Percentiles rank a stretch among this genome's conserved stretches.
These are phyloP conservation scores for Andrena cerasifolii DNA, from an alignment of 1,140 invertebrate genomes.

Conservation along the genomic window DNA sequence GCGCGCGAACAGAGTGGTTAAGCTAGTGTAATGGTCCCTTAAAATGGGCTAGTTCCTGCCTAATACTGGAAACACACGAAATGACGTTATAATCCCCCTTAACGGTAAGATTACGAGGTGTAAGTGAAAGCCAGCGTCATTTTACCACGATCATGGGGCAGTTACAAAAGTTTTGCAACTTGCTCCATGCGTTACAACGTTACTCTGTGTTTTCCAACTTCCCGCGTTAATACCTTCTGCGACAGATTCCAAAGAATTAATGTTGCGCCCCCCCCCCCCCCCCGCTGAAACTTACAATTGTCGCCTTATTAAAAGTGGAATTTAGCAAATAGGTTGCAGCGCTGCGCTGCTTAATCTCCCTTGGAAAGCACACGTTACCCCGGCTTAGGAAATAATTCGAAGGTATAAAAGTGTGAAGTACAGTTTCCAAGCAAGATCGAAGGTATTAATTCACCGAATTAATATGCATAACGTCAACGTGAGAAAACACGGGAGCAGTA, in stretches of 20 bases:
- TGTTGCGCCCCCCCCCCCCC: too few relatives aligned
- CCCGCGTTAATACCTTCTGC: background rate
- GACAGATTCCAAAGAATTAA: conserved; percentile 17
- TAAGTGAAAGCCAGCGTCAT: conserved; percentile 23
- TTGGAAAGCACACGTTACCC: too few relatives aligned
- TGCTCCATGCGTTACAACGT: background rate
- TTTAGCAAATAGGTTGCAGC: too few relatives aligned
- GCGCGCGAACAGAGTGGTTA: conserved; percentile 9
- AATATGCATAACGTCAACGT: background rate
- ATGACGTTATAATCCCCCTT: conserved; percentile 42
- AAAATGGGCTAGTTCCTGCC: conserved; percentile 34
- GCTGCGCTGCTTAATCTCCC: too few relatives aligned
- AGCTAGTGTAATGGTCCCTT: conserved; percentile 22
- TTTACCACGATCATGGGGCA: background rate
- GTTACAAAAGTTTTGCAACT: conserved; percentile 30
- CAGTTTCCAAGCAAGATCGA: background rate
- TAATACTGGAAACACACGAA: conserved; percentile 32
- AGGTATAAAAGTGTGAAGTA: too few relatives aligned
- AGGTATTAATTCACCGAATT: background rate
- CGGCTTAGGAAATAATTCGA: too few relatives aligned
- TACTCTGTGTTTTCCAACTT: conserved; percentile 7
- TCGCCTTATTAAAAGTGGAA: too few relatives aligned
- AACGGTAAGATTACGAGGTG: conserved; percentile 44
- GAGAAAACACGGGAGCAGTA: background rate
- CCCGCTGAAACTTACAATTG: too few relatives aligned